Evolutionary conservation across 2,888 invertebrate species (phyloP).

Genomic region (Ceraclea dissimilis): DNA sequence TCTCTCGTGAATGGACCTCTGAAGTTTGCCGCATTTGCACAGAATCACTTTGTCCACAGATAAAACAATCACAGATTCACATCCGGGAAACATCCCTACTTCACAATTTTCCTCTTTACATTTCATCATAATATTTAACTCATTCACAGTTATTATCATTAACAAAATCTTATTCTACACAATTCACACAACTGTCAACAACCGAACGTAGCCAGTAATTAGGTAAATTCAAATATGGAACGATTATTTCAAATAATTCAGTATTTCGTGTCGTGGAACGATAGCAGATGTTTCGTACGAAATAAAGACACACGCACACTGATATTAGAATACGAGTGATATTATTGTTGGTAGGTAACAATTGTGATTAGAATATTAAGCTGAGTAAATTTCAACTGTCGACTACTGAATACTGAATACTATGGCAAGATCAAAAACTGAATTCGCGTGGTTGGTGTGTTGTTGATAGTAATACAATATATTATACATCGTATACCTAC

Average conservation of each 20-base stretch:
- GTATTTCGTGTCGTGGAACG: neutral
- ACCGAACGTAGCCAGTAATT: too few species aligned
- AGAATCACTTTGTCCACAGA: conserved; percentile 48
- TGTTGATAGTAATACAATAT: neutral
- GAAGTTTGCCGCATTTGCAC: conserved; percentile 46
- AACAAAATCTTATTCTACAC: neutral
- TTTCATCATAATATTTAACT: conserved; percentile 42
- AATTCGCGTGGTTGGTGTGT: conserved; percentile 5
- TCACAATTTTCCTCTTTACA: conserved; percentile 52
- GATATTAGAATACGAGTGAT: neutral
- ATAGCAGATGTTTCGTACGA: neutral
- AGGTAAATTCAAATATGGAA: too few species aligned
- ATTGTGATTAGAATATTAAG: neutral
- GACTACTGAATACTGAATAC: conserved; percentile 6
- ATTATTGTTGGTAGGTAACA: too few species aligned
- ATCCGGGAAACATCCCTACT: conserved; percentile 48
- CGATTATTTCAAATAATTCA: too few species aligned
- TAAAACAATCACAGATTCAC: conserved; percentile 47
- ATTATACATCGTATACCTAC: too few species aligned
- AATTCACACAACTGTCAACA: neutral
- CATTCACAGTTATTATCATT: conserved; percentile 10
- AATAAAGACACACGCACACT: neutral
- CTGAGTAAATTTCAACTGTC: neutral
- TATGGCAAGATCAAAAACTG: neutral
- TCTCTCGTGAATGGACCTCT: conserved; percentile 46